Evolutionary conservation across 30 jellyfish, hydroid and myxozoan genomes (phyloP).

Genomic region (Aurelia sp.): DNA sequence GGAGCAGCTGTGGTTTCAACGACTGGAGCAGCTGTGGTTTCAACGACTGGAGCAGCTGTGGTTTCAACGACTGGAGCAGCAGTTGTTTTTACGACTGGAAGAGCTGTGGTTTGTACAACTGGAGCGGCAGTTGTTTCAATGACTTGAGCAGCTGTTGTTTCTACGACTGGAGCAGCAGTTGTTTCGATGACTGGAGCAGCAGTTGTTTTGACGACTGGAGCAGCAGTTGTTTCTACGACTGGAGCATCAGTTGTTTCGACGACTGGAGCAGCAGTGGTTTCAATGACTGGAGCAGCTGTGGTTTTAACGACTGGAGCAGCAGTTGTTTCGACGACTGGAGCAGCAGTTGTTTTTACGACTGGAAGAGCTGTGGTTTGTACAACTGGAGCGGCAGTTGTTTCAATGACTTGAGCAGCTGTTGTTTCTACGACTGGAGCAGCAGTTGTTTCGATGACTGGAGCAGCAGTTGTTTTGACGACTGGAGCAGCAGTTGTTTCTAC

Average conservation of each 20-base stretch:
- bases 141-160: background rate
- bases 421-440: conserved; percentile 44
- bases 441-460: conserved; percentile 34
- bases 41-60: conserved; percentile 25
- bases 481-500: conserved; percentile 43
- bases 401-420: conserved; percentile 12
- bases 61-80: conserved; percentile 37
- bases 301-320: conserved; percentile 31
- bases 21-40: conserved; percentile 17
- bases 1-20: conserved; percentile 42
- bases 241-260: conserved; percentile 36
- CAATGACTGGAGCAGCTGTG: conserved; percentile 32
- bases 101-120: conserved; percentile 21
- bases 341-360: conserved; percentile 14
- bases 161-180: conserved; percentile 45
- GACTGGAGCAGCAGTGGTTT: conserved; percentile 35
- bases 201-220: conserved; percentile 48
- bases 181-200: conserved; percentile 49
- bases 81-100: conserved; percentile 22
- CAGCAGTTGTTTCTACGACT: conserved; percentile 21
- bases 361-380: conserved; percentile 24
- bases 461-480: conserved; percentile 11
- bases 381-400: conserved; percentile 10
- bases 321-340: conserved; percentile 24
- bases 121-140: conserved; percentile 17